Evolutionary conservation across 2,888 invertebrate genomes (phyloP).

Genomic region (Harpagoxenus sublaevis): DNA sequence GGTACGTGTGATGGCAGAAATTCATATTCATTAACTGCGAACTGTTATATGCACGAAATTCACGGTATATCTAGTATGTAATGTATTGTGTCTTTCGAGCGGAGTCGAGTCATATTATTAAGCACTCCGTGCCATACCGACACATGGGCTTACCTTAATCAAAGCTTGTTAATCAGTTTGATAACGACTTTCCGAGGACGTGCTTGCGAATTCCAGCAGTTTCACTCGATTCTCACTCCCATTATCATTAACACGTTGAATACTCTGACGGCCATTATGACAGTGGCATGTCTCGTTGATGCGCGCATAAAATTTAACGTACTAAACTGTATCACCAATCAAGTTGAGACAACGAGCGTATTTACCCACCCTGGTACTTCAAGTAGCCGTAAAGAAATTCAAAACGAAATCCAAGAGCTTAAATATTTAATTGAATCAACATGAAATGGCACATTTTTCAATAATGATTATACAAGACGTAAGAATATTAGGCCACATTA

Average conservation of each 20-base stretch:
- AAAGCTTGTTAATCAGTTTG: constrained; percentile 77
- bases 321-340: not conserved
- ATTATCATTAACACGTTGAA: constrained; percentile 68
- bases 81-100: constrained; percentile 52
- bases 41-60: constrained; percentile 63
- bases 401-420: not conserved
- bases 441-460: constrained; percentile 2
- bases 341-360: not conserved
- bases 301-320: constrained; percentile 3
- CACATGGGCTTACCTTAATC: constrained; percentile 70
- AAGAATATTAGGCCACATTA: constrained; percentile 18
- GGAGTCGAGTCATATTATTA: constrained; percentile 30
- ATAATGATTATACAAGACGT: constrained; percentile 30
- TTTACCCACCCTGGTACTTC: not conserved
- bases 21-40: constrained; percentile 72
- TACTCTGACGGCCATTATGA: constrained; percentile 24
- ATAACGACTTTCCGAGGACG: constrained; percentile 73
- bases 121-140: constrained; percentile 40
- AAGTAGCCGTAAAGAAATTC: not conserved
- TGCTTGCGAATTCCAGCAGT: constrained; percentile 69
- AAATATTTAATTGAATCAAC: not conserved
- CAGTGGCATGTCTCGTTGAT: constrained; percentile 6
- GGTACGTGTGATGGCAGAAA: constrained; percentile 51
- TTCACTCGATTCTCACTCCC: constrained; percentile 52
- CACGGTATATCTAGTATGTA: constrained; percentile 44